A percentile compares a stretch with the other conserved stretches of the same genome.
phyloP scores from a whole-genome alignment of 2,888 invertebrate species.

The Caenorhabditis plicata region DNA sequence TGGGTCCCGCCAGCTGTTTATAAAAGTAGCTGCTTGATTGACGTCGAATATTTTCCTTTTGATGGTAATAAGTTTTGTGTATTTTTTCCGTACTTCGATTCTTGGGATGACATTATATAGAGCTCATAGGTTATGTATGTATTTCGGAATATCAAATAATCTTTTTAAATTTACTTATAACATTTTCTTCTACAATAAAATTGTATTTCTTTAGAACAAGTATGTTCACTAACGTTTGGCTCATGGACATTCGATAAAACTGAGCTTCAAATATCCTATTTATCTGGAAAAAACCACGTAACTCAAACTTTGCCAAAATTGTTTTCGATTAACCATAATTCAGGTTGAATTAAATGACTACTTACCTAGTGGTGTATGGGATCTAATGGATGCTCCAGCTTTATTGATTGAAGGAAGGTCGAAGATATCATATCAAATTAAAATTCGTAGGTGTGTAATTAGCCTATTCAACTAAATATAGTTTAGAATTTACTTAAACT shows the following conservation, averaged over 20 bases:
- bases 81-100: too few species aligned
- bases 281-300: slow-evolving; percentile 59
- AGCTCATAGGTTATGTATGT: not conserved
- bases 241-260: slow-evolving; percentile 97
- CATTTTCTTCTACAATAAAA: slow-evolving; percentile 1
- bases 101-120: too few species aligned
- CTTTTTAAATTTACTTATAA: slow-evolving; percentile 6
- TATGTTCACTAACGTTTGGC: slow-evolving; percentile 98
- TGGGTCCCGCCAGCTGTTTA: slow-evolving; percentile 99
- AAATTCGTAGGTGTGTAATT: slow-evolving; percentile 48
- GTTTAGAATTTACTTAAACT: not conserved
- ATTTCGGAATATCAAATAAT: too few species aligned
- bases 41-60: slow-evolving; percentile 92
- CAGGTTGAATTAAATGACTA: slow-evolving; percentile 92
- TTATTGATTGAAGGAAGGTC: slow-evolving; percentile 79
- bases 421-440: slow-evolving; percentile 61
- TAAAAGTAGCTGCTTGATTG: slow-evolving; percentile 97
- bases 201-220: slow-evolving; percentile 75
- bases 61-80: too few species aligned
- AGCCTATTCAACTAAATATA: too few species aligned
- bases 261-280: slow-evolving; percentile 74
- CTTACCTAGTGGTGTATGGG: slow-evolving; percentile 97
- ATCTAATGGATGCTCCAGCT: slow-evolving; percentile 81
- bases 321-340: slow-evolving; percentile 1
- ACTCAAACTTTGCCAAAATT: slow-evolving; percentile 1